These are phyloP conservation scores for Euproctis similis DNA, from an alignment of 2,888 invertebrate genomes.

Conservation along the genomic window DNA sequence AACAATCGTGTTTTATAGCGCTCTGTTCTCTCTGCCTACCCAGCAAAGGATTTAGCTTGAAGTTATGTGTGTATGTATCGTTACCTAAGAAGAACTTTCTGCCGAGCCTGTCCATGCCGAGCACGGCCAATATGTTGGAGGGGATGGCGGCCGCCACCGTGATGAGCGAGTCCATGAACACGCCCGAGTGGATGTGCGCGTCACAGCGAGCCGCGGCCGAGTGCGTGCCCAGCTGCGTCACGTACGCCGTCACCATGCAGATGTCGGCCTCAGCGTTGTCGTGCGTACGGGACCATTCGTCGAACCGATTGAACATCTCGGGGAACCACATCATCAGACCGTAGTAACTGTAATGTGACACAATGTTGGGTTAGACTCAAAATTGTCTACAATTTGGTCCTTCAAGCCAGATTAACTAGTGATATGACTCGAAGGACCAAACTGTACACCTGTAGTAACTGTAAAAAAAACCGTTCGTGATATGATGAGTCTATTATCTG, in stretches of 20 bases:
- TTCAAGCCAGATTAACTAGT: too few species aligned
- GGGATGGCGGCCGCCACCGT: slow-evolving; percentile 91
- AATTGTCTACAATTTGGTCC: too few species aligned
- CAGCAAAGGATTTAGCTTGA: too few species aligned
- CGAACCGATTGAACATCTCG: slow-evolving; percentile 93
- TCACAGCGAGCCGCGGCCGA: slow-evolving; percentile 76
- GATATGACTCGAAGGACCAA: too few species aligned
- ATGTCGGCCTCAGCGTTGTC: slow-evolving; percentile 81
- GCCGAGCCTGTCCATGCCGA: slow-evolving; percentile 90
- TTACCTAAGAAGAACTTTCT: slow-evolving; percentile 88
- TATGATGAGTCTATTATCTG: too few species aligned
- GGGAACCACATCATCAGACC: slow-evolving; percentile 99
- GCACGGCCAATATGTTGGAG: slow-evolving; percentile 87
- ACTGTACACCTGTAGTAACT: too few species aligned
- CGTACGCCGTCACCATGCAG: slow-evolving; percentile 85
- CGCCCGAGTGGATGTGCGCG: slow-evolving; percentile 83
- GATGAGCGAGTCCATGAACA: slow-evolving; percentile 90
- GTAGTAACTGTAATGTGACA: slow-evolving; percentile 86
- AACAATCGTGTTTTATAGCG: too few species aligned
- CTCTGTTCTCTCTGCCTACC: too few species aligned
- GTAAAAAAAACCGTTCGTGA: too few species aligned
- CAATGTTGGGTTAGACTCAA: too few species aligned
- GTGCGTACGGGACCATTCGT: slow-evolving; percentile 83
- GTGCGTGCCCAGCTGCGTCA: slow-evolving; percentile 80
- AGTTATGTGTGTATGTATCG: too few species aligned